phyloP scores from a whole-genome alignment of 1,140 invertebrate species.

The Procambarus clarkii region DNA sequence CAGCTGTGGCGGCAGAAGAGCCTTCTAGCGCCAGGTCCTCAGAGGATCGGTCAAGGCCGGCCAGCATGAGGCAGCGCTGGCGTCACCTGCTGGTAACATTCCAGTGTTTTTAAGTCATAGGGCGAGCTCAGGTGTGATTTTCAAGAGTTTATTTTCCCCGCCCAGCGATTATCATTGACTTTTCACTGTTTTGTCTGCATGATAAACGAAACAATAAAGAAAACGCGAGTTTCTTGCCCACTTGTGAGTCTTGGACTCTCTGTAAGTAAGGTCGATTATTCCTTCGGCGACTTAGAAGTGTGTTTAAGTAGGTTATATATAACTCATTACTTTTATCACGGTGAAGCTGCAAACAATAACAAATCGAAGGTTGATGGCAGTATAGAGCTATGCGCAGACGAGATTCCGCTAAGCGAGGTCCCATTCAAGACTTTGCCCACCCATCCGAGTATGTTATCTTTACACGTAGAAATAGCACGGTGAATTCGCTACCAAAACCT shows the following conservation, averaged over 20 bases:
- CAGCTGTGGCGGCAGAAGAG: too few species aligned
- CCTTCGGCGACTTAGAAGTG: neutral
- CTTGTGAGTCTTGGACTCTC: too few species aligned
- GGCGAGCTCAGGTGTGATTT: slow-evolving; percentile 38
- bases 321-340: neutral
- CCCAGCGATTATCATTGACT: slow-evolving; percentile 58
- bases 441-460: slow-evolving; percentile 54
- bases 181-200: slow-evolving; percentile 28
- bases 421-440: slow-evolving; percentile 43
- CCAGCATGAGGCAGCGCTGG: too few species aligned
- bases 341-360: neutral
- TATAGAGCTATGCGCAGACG: neutral
- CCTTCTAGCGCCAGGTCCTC: too few species aligned
- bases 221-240: too few species aligned
- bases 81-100: slow-evolving; percentile 48
- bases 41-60: too few species aligned
- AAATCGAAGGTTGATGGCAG: neutral
- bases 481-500: slow-evolving; percentile 68
- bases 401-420: slow-evolving; percentile 48
- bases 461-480: slow-evolving; percentile 67
- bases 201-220: too few species aligned
- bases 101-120: slow-evolving; percentile 60
- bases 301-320: neutral
- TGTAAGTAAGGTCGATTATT: neutral
- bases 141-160: slow-evolving; percentile 59